A percentile compares a stretch with the other conserved stretches of the same genome.
These are phyloP conservation scores for Baronia brevicornis DNA, from an alignment of 2,888 invertebrate genomes.

Conservation along the genomic window DNA sequence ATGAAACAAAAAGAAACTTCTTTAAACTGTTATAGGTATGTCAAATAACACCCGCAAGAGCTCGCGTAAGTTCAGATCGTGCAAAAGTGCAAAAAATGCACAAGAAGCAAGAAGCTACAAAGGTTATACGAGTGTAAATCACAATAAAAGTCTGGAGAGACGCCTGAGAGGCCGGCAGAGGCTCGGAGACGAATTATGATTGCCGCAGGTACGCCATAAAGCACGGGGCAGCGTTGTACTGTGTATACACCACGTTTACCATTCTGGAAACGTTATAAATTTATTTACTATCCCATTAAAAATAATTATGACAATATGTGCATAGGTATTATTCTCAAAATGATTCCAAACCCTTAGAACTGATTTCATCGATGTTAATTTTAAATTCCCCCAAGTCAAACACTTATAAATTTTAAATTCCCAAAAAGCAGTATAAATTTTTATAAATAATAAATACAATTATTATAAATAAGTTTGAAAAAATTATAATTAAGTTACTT, in stretches of 20 bases:
- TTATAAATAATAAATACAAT: too few species aligned
- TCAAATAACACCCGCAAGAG: constrained; percentile 13
- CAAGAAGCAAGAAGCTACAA: constrained; percentile 23
- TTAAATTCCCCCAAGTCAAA: too few species aligned
- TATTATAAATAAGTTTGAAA: too few species aligned
- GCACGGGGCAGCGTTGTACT: constrained; percentile 19
- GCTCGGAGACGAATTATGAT: constrained; percentile 53
- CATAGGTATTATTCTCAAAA: too few species aligned
- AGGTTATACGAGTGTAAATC: constrained; percentile 58
- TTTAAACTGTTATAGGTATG: constrained; percentile 5
- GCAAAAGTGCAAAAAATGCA: constrained; percentile 19
- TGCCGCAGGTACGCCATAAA: constrained; percentile 46
- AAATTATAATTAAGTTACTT: too few species aligned
- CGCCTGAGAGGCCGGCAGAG: constrained; percentile 52
- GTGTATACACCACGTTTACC: constrained; percentile 9
- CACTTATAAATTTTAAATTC: too few species aligned
- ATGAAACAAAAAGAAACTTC: background rate
- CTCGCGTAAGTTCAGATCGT: constrained; percentile 15
- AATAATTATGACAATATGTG: too few species aligned
- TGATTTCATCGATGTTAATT: too few species aligned
- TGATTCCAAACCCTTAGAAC: too few species aligned
- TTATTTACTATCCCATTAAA: too few species aligned
- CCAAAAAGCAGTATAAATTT: too few species aligned
- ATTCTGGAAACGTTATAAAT: too few species aligned
- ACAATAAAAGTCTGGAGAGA: constrained; percentile 67